phyloP scores from a whole-genome alignment of 1,140 invertebrate genomes.

The Bursaphelenchus mucronatus region DNA sequence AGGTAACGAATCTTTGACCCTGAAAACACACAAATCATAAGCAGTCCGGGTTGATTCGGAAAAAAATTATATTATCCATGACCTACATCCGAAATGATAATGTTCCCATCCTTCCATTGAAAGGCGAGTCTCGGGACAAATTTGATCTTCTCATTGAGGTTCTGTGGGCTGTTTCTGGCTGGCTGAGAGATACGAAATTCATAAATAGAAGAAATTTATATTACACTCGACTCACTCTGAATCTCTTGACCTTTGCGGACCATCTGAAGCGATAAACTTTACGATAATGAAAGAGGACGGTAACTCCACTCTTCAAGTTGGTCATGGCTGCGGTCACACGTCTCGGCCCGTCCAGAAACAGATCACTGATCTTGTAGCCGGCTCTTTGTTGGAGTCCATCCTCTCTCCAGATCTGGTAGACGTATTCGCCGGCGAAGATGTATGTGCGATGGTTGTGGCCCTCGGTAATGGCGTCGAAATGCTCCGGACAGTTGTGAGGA shows the following conservation, averaged over 20 bases:
- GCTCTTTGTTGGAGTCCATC: conserved; percentile 35
- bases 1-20: conserved; percentile 23
- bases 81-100: conserved; percentile 36
- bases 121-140: conserved; percentile 36
- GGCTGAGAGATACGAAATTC: conserved; percentile 15
- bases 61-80: background rate
- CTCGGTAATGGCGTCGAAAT: conserved; percentile 42
- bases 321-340: conserved; percentile 40
- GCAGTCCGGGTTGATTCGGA: background rate
- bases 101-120: conserved; percentile 44
- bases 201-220: background rate
- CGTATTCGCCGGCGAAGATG: conserved; percentile 35
- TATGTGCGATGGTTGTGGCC: conserved; percentile 41
- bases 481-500: conserved; percentile 29
- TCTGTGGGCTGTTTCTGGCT: conserved; percentile 35
- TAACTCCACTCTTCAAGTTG: conserved; percentile 33
- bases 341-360: conserved; percentile 35
- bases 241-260: conserved; percentile 33
- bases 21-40: conserved; percentile 1
- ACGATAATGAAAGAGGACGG: conserved; percentile 26
- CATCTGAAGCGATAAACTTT: conserved; percentile 38
- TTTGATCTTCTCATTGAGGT: conserved; percentile 24
- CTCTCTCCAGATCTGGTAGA: conserved; percentile 40
- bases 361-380: conserved; percentile 25
- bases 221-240: conserved; percentile 27